Base-by-base conservation (phyloP, 2,797 vertebrate species). In the Alcedo quadribrachys region DNA sequence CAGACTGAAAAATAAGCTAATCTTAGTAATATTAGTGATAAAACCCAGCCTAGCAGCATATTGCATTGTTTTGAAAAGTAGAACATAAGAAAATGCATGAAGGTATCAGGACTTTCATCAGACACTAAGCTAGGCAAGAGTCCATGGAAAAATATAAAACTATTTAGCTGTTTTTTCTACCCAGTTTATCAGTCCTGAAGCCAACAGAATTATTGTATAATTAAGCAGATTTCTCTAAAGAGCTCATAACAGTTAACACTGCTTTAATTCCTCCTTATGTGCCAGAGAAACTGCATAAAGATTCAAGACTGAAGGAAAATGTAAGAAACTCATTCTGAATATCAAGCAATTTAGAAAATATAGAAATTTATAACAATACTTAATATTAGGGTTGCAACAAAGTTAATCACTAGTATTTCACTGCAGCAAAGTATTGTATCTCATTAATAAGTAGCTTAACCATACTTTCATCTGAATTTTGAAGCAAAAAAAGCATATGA, bases 121-220 rank as follows among this genome's bases (percentile, higher is more conserved):
- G 43, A 95, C 80, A 58, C 76, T 6, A 33, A 90, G 22, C 27
- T 92, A 73, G 94, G 89, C 95, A 96, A 94, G 28, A 35, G 92
- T 93, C 86, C 94, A 96, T n/a, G 75, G 92, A 92, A 97, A 97
- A 96, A 93, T 61, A 94, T 75, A 87, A 96, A 94, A 93, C 91
- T 4, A 87, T 94, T 95, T 93, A 88, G 80, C 66, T 95, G 89
- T 63, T 96, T 95, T 97, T 97, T 97, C 95, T 90, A 96, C n/a
- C 71, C 84, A 94, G 74, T 96, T 97, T 94, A 97, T 95, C 92
- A 93, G 70, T 89, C 66, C 75, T 85, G 69, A 92, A 97, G 92
- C 84, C 87, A 97, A 95, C 21, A 45, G 92, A 95, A 97, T 91
- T 78, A 95, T 35, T 81, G 27, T 78, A 83, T 76, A 96, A 94